A percentile compares a stretch with the other conserved stretches of the same genome.
Evolutionary conservation across 2,888 invertebrate genomes (phyloP).

Genomic region (Pycnomerus fuliginosus): DNA sequence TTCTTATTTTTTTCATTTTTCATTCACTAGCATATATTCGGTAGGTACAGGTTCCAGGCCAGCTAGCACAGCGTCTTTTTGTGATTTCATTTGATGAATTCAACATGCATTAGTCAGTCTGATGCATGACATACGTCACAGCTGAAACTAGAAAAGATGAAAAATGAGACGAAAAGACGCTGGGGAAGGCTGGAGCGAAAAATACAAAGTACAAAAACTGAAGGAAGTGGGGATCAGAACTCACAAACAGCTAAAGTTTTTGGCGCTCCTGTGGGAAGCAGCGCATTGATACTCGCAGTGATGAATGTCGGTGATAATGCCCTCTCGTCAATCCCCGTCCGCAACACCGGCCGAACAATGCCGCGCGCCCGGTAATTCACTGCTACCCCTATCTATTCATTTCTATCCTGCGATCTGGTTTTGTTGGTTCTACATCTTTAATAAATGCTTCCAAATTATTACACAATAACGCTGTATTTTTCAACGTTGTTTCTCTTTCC

Average conservation of each 20-base stretch:
- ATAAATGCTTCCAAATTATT: conserved; percentile 48
- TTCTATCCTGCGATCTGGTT: conserved; percentile 34
- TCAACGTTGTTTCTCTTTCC: conserved; percentile 33
- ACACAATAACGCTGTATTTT: conserved; percentile 46
- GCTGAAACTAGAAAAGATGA: conserved; percentile 54
- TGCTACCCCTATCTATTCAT: conserved; percentile 53
- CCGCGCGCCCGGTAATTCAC: conserved; percentile 52
- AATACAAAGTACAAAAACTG: conserved; percentile 48
- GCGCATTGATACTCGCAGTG: conserved; percentile 55
- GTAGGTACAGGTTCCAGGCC: too few relatives aligned
- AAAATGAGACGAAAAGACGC: conserved; percentile 49
- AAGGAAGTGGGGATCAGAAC: conserved; percentile 42
- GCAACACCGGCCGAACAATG: conserved; percentile 59
- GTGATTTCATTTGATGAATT: too few relatives aligned
- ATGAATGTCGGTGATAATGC: conserved; percentile 58
- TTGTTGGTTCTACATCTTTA: conserved; percentile 43
- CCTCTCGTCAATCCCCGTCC: conserved; percentile 57
- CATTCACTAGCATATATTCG: too few relatives aligned
- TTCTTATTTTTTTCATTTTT: too few relatives aligned
- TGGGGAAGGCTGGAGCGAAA: conserved; percentile 40
- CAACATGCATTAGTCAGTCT: conserved; percentile 46
- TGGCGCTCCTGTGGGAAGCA: conserved; percentile 53
- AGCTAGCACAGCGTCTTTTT: too few relatives aligned
- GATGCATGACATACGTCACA: conserved; percentile 53
- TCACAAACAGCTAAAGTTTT: conserved; percentile 50